Evolutionary conservation across 2,797 vertebrate species (phyloP).

Genomic region (Rhadinocentrus ornatus): DNA sequence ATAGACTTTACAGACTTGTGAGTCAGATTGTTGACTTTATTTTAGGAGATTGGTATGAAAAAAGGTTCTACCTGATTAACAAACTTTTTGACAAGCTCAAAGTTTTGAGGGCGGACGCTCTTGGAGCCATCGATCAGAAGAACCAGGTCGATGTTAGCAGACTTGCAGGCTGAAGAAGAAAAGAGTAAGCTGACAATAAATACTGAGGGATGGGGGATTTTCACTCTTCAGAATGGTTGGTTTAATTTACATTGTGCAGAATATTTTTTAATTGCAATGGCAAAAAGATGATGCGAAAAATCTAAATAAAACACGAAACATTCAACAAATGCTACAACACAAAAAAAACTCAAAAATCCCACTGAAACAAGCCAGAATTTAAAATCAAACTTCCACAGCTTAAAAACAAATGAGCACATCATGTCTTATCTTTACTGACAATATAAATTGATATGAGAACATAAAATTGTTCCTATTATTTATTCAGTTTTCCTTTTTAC

Average conservation of each 20-base stretch:
- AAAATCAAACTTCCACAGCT: neutral
- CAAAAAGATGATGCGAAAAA: too few relatives aligned
- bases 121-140: slow-evolving; percentile 96
- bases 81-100: slow-evolving; percentile 97
- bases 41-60: neutral
- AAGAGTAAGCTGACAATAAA: neutral
- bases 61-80: slow-evolving; percentile 80
- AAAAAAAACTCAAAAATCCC: neutral
- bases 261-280: neutral
- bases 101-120: slow-evolving; percentile 95
- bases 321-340: too few relatives aligned
- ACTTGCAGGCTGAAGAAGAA: slow-evolving; percentile 85
- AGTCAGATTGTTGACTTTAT: too few relatives aligned
- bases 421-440: neutral
- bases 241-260: neutral
- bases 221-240: neutral
- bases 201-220: neutral
- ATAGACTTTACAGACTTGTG: too few relatives aligned
- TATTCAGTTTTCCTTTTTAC: neutral
- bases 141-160: slow-evolving; percentile 91
- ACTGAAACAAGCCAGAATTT: neutral
- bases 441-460: neutral
- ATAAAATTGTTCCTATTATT: neutral
- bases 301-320: too few relatives aligned
- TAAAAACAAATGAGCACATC: neutral